These are phyloP conservation scores for Priocnemis perturbator DNA, from an alignment of 2,888 invertebrate species.

Conservation along the genomic window DNA sequence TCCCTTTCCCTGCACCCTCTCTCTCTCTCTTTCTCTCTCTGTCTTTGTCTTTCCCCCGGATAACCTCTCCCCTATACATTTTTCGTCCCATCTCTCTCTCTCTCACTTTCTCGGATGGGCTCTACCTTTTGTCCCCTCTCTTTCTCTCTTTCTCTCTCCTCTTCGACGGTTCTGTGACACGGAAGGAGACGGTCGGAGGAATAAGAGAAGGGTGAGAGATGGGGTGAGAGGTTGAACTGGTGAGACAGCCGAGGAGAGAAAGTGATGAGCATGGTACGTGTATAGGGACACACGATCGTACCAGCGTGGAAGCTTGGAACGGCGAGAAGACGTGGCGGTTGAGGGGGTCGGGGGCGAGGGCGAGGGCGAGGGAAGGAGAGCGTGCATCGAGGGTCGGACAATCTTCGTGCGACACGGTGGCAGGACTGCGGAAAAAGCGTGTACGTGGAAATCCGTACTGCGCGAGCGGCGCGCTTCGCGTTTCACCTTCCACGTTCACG, in stretches of 20 bases:
- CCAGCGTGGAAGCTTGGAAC: background rate
- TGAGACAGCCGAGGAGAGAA: slow-evolving; percentile 53
- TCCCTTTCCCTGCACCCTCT: background rate
- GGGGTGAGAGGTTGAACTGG: background rate
- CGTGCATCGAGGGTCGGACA: slow-evolving; percentile 7
- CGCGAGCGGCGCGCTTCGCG: background rate
- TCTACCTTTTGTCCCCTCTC: slow-evolving; percentile 17
- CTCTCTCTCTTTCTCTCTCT: slow-evolving; percentile 52
- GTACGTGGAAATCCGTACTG: slow-evolving; percentile 1
- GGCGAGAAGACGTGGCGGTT: slow-evolving; percentile 11
- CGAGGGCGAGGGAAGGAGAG: background rate
- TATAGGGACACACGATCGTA: background rate
- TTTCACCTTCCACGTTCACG: background rate
- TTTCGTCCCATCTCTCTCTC: slow-evolving; percentile 58
- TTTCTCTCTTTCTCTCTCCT: slow-evolving; percentile 53
- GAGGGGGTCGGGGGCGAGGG: background rate
- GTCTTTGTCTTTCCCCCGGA: slow-evolving; percentile 30
- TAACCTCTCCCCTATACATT: slow-evolving; percentile 1
- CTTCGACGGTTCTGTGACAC: background rate
- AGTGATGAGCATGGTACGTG: slow-evolving; percentile 56
- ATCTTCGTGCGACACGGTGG: slow-evolving; percentile 3
- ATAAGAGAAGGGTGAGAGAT: slow-evolving; percentile 2
- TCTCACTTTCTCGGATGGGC: too few species aligned
- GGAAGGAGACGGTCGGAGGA: background rate
- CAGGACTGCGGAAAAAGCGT: slow-evolving; percentile 5